Evolutionary conservation across 2,888 invertebrate genomes (phyloP).

Genomic region (Melanostoma scalare): DNA sequence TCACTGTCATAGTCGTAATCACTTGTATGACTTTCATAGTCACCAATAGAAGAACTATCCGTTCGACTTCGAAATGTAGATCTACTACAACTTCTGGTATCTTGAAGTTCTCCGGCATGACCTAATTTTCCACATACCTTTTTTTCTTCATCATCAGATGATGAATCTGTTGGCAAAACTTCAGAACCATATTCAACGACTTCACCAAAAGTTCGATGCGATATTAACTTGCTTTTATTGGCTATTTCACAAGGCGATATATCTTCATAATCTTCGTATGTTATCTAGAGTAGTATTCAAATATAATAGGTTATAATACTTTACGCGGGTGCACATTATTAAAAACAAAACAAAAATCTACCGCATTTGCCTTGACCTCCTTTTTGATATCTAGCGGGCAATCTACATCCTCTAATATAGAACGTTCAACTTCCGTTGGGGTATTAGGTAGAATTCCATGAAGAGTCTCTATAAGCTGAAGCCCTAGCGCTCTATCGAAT

Average conservation of each 20-base stretch:
- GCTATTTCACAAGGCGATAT: constrained; percentile 19
- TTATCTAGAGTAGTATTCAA: constrained; percentile 75
- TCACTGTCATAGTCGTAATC: constrained; percentile 79
- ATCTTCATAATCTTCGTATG: constrained; percentile 76
- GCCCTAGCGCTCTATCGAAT: constrained; percentile 74
- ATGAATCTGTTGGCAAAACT: constrained; percentile 55
- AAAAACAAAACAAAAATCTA: constrained; percentile 73
- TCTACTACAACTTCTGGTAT: constrained; percentile 77
- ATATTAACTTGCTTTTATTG: constrained; percentile 35
- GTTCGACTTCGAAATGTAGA: constrained; percentile 80
- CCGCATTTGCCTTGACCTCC: constrained; percentile 77
- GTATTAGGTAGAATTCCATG: constrained; percentile 80
- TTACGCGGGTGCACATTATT: constrained; percentile 48
- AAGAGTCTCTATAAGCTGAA: constrained; percentile 80
- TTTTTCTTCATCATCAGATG: constrained; percentile 65
- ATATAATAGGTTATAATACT: constrained; percentile 42
- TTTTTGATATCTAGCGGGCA: constrained; percentile 75
- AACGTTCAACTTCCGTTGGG: constrained; percentile 76
- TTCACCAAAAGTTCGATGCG: constrained; percentile 74
- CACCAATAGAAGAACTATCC: constrained; percentile 80
- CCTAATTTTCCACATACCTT: constrained; percentile 37
- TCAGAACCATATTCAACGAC: constrained; percentile 76
- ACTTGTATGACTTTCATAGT: constrained; percentile 81
- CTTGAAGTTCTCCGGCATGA: constrained; percentile 73
- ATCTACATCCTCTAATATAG: constrained; percentile 75